These are phyloP conservation scores for Artemia sinica DNA, from an alignment of 2,888 invertebrate species.

Conservation along the genomic window DNA sequence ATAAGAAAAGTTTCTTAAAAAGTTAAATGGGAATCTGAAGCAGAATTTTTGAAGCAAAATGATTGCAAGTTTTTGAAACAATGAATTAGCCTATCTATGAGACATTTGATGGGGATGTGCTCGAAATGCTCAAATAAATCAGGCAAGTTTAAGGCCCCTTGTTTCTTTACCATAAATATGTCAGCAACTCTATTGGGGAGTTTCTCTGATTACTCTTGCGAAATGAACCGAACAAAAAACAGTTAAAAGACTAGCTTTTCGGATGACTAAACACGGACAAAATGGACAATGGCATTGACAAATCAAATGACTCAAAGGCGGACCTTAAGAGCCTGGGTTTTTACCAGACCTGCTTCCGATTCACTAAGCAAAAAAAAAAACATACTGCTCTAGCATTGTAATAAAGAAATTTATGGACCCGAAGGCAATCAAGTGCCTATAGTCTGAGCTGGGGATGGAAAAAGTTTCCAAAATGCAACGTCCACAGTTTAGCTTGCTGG, in stretches of 20 bases:
- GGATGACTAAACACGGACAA: conserved; percentile 14
- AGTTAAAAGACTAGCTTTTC: conserved; percentile 3
- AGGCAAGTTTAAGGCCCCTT: neutral
- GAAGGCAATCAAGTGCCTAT: neutral
- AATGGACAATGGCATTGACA: conserved; percentile 8
- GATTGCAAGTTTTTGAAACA: too few species aligned
- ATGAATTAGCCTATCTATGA: too few species aligned
- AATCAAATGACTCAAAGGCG: conserved; percentile 2
- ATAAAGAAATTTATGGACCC: conserved; percentile 1
- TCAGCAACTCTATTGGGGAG: neutral
- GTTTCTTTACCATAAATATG: conserved; percentile 7
- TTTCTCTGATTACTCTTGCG: conserved; percentile 12
- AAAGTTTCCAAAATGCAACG: too few species aligned
- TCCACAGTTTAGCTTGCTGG: too few species aligned
- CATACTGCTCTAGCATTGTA: too few species aligned
- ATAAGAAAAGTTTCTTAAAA: too few species aligned
- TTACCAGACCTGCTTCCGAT: conserved; percentile 10
- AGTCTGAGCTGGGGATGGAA: too few species aligned
- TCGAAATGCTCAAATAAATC: too few species aligned
- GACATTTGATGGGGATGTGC: too few species aligned
- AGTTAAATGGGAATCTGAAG: too few species aligned
- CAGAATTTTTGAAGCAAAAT: too few species aligned
- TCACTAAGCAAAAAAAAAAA: neutral
- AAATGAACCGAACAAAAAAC: conserved; percentile 13
- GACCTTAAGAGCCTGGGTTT: conserved; percentile 11